Evolutionary conservation across 2,888 invertebrate species (phyloP).

Genomic region (Pristionchus mayeri): DNA sequence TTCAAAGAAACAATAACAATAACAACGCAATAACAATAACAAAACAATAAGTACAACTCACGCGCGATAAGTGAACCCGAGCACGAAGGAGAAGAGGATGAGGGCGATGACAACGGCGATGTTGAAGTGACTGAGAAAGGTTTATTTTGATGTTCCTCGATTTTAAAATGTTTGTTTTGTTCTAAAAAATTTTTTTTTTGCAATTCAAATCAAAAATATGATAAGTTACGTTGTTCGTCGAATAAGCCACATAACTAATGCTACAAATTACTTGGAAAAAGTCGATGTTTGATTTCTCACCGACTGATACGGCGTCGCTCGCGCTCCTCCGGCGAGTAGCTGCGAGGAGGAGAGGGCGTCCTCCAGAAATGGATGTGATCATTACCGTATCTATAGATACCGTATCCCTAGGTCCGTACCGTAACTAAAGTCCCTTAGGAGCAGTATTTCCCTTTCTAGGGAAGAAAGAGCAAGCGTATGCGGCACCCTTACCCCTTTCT

Average conservation of each 20-base stretch:
- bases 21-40: too few relatives aligned
- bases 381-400: neutral
- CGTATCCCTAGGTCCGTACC: neutral
- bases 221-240: too few relatives aligned
- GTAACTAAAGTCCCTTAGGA: neutral
- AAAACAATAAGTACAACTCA: too few relatives aligned
- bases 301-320: constrained; percentile 32
- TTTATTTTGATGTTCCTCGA: too few relatives aligned
- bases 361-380: neutral
- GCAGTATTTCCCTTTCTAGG: too few relatives aligned
- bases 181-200: neutral
- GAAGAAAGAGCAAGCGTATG: too few relatives aligned
- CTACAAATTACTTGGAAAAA: too few relatives aligned
- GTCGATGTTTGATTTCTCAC: neutral
- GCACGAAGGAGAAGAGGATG: constrained; percentile 46
- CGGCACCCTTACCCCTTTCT: too few relatives aligned
- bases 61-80: constrained; percentile 48
- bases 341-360: constrained; percentile 46
- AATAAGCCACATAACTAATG: too few relatives aligned
- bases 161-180: too few relatives aligned
- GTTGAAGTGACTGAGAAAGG: constrained; percentile 46
- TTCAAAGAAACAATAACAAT: too few relatives aligned
- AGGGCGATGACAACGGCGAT: constrained; percentile 45
- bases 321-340: constrained; percentile 43
- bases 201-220: too few relatives aligned